phyloP scores from a whole-genome alignment of 2,113 vertebrate genomes.

The Leptocoma aspasia region DNA sequence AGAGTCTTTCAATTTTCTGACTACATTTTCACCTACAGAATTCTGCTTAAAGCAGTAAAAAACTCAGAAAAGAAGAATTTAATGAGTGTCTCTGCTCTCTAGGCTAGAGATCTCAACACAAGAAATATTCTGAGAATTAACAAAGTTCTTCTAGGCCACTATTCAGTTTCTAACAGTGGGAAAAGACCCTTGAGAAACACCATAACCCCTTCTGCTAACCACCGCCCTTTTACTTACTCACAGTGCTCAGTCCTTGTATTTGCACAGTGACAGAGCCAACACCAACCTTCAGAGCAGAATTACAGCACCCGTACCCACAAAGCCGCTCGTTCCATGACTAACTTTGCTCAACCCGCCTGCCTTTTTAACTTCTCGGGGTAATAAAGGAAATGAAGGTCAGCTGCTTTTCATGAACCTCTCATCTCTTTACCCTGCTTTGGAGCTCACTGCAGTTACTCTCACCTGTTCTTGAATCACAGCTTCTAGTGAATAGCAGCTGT shows the following conservation, averaged over 20 bases:
- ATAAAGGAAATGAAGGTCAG: background rate
- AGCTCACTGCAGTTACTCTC: background rate
- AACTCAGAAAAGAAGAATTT: rapidly evolving
- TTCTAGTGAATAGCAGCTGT: background rate
- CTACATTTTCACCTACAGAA: rapidly evolving
- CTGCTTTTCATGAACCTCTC: background rate
- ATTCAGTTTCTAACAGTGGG: rapidly evolving
- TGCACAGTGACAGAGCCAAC: rapidly evolving
- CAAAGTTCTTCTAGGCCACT: rapidly evolving
- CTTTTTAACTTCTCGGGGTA: rapidly evolving
- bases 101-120: rapidly evolving
- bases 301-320: rapidly evolving
- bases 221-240: background rate
- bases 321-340: rapidly evolving
- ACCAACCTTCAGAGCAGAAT: rapidly evolving
- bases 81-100: rapidly evolving
- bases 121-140: rapidly evolving
- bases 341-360: rapidly evolving
- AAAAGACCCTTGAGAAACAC: rapidly evolving
- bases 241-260: rapidly evolving
- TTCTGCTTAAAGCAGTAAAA: rapidly evolving
- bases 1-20: rapidly evolving
- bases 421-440: background rate
- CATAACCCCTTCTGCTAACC: rapidly evolving
- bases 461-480: background rate